phyloP scores from a whole-genome alignment of 2,888 invertebrate species.

The Cheilosia vernalis region DNA sequence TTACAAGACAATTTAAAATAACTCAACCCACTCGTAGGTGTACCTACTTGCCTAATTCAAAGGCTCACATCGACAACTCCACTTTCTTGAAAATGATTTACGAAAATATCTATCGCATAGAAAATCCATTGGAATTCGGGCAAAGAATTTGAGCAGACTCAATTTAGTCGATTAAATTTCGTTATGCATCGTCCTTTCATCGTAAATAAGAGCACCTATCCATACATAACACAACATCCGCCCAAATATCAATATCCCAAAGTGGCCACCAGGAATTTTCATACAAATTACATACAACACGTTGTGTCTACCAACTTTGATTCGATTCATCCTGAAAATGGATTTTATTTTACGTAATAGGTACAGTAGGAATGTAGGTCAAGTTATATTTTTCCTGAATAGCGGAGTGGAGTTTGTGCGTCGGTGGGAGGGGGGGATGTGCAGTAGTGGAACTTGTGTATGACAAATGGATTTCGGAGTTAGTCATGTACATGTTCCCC shows the following conservation, averaged over 20 bases:
- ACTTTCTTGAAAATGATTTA: conserved; percentile 19
- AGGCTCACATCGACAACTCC: not conserved
- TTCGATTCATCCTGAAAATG: conserved; percentile 60
- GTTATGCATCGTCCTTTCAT: conserved; percentile 54
- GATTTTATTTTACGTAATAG: conserved; percentile 72
- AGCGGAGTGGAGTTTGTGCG: conserved; percentile 2
- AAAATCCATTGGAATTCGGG: conserved; percentile 46
- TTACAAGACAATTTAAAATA: conserved; percentile 1
- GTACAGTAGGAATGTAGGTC: conserved; percentile 64
- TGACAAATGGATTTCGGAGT: conserved; percentile 27
- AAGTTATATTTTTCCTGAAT: conserved; percentile 45
- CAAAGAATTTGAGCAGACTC: conserved; percentile 58
- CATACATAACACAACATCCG: not conserved
- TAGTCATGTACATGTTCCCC: not conserved
- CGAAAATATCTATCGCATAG: conserved; percentile 28
- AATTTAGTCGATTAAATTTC: conserved; percentile 66
- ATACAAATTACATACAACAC: conserved; percentile 18
- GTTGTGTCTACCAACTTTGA: conserved; percentile 43
- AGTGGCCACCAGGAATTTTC: conserved; percentile 44
- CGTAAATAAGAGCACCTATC: not conserved
- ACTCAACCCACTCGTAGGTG: not conserved
- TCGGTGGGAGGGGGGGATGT: not conserved
- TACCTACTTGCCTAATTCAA: not conserved
- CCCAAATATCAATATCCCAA: conserved; percentile 39
- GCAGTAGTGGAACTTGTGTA: conserved; percentile 46